phyloP scores from a whole-genome alignment of 2,888 invertebrate species.

The Dexiosoma caninum region DNA sequence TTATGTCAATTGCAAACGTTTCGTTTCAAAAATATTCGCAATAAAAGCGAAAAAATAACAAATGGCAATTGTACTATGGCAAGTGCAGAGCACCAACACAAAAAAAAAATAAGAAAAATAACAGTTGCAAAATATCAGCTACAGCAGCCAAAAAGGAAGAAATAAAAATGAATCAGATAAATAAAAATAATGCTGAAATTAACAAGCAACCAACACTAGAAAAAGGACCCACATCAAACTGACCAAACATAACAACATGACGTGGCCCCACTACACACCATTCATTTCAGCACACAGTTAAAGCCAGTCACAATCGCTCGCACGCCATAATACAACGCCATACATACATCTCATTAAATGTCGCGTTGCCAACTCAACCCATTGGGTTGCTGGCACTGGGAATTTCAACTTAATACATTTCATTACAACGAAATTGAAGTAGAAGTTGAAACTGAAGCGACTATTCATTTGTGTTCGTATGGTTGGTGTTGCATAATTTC shows the following conservation, averaged over 20 bases:
- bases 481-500: slow-evolving; percentile 71
- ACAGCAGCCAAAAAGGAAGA: neutral
- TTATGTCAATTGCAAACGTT: slow-evolving; percentile 70
- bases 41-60: slow-evolving; percentile 44
- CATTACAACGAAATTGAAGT: slow-evolving; percentile 58
- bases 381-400: slow-evolving; percentile 33
- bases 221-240: slow-evolving; percentile 64
- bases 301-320: neutral
- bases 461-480: slow-evolving; percentile 32
- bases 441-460: slow-evolving; percentile 34
- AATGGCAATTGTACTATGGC: slow-evolving; percentile 50
- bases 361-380: slow-evolving; percentile 66
- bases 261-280: slow-evolving; percentile 55
- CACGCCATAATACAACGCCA: neutral
- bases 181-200: slow-evolving; percentile 59
- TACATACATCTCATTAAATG: slow-evolving; percentile 72
- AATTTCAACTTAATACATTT: slow-evolving; percentile 60
- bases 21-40: slow-evolving; percentile 52
- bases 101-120: neutral
- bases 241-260: slow-evolving; percentile 64
- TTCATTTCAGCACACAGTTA: slow-evolving; percentile 39
- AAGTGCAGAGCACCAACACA: slow-evolving; percentile 5
- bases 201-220: slow-evolving; percentile 61
- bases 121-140: neutral
- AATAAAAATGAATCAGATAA: slow-evolving; percentile 19